Percentiles rank a stretch among this genome's conserved stretches.
phyloP scores from a whole-genome alignment of 1,140 invertebrate genomes.

The Adoxophyes honmai region DNA sequence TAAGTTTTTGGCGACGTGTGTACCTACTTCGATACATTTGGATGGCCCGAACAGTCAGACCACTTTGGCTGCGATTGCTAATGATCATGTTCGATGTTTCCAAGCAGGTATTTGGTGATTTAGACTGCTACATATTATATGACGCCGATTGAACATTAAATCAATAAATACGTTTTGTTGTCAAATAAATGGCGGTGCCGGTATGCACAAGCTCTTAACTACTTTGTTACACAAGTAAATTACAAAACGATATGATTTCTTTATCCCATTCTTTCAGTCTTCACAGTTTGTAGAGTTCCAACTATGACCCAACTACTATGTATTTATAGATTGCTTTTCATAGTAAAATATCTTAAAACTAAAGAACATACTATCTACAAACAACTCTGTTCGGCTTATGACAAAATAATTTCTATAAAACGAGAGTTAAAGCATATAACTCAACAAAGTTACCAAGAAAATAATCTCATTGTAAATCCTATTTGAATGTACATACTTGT shows the following conservation, averaged over 20 bases:
- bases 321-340: constrained; percentile 53
- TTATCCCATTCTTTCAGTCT: constrained; percentile 70
- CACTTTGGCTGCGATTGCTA: too few species aligned
- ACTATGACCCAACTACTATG: constrained; percentile 59
- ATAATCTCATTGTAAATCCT: constrained; percentile 25
- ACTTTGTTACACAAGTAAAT: constrained; percentile 58
- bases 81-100: too few species aligned
- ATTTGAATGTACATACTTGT: constrained; percentile 27
- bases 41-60: too few species aligned
- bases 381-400: constrained; percentile 43
- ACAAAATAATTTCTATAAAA: constrained; percentile 37
- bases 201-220: constrained; percentile 57
- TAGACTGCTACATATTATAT: too few species aligned
- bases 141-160: too few species aligned
- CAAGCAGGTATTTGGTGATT: too few species aligned
- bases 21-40: too few species aligned
- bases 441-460: constrained; percentile 44
- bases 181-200: constrained; percentile 45
- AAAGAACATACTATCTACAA: constrained; percentile 47
- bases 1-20: too few species aligned
- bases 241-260: constrained; percentile 74
- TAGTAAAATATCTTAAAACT: constrained; percentile 49
- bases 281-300: constrained; percentile 68
- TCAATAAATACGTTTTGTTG: too few species aligned
- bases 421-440: constrained; percentile 38